A percentile compares a stretch with the other conserved stretches of the same genome.
phyloP scores from a whole-genome alignment of 1,140 invertebrate species.

The Drosophila ercepeae region DNA sequence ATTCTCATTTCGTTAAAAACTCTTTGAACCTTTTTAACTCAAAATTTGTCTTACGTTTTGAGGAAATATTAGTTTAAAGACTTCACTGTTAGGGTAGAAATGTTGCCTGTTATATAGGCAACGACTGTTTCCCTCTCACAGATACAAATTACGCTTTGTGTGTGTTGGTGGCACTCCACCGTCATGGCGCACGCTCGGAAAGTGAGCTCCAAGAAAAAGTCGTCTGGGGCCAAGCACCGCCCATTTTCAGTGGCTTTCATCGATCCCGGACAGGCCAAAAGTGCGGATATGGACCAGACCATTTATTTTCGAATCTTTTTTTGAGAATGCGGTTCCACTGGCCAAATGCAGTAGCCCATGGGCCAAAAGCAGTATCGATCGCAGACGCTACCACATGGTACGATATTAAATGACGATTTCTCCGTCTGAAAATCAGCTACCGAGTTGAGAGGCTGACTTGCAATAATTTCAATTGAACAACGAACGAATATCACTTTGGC shows the following conservation, averaged over 20 bases:
- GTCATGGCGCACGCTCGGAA: constrained; percentile 74
- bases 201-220: constrained; percentile 22
- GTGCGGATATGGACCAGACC: constrained; percentile 52
- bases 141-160: constrained; percentile 5
- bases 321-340: constrained; percentile 28
- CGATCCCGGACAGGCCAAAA: constrained; percentile 57
- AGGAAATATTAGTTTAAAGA: too few relatives aligned
- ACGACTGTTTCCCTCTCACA: constrained; percentile 8
- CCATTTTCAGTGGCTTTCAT: constrained; percentile 77
- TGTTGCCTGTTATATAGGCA: too few relatives aligned
- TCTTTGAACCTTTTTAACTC: too few relatives aligned
- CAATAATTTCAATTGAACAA: constrained; percentile 72
- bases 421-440: constrained; percentile 49
- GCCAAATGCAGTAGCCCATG: constrained; percentile 46
- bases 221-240: constrained; percentile 59
- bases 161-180: constrained; percentile 30
- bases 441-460: constrained; percentile 77
- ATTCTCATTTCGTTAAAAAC: too few relatives aligned
- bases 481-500: constrained; percentile 75
- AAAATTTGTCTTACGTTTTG: too few relatives aligned
- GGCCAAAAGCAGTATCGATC: constrained; percentile 51
- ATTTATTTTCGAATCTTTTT: constrained; percentile 61
- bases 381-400: not conserved
- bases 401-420: constrained; percentile 35
- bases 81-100: constrained; percentile 14